Evolutionary conservation across 2,113 vertebrate genomes (phyloP).

Genomic region (Macquaria ambigua): DNA sequence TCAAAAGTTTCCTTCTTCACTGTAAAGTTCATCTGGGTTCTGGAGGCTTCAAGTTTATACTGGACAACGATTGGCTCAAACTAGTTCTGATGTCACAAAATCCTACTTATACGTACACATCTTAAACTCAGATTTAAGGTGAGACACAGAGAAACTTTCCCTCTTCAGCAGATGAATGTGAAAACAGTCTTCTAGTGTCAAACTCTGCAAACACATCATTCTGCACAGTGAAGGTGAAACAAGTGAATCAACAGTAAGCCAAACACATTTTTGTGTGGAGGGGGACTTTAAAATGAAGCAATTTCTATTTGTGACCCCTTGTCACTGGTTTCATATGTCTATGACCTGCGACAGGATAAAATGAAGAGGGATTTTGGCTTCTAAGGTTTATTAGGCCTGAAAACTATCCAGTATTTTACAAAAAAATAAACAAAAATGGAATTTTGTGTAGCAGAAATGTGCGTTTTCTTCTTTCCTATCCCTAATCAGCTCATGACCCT

Average conservation of each 20-base stretch:
- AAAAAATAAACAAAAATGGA: not conserved
- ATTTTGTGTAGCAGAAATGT: not conserved
- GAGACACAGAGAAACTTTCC: not conserved
- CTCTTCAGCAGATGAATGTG: not conserved
- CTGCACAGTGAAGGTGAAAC: not conserved
- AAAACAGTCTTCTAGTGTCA: not conserved
- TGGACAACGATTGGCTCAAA: not conserved
- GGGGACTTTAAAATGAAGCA: not conserved
- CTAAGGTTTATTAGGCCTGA: not conserved
- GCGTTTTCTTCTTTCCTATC: not conserved
- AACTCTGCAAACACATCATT: not conserved
- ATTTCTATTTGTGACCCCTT: not conserved
- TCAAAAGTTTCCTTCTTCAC: not conserved
- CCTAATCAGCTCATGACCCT: constrained; percentile 10
- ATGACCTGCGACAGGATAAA: not conserved
- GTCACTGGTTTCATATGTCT: too few relatives aligned
- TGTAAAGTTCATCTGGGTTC: not conserved
- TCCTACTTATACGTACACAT: not conserved
- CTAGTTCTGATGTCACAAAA: not conserved
- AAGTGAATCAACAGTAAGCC: not conserved
- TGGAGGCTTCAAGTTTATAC: not conserved
- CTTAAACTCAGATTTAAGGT: not conserved
- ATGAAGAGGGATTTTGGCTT: not conserved
- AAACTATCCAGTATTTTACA: not conserved
- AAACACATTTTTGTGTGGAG: not conserved